Percentiles rank a stretch among this genome's conserved stretches.
These are phyloP conservation scores for Virgularia gustaviana DNA, from an alignment of 92 coral and sea anemone species.

Conservation along the genomic window DNA sequence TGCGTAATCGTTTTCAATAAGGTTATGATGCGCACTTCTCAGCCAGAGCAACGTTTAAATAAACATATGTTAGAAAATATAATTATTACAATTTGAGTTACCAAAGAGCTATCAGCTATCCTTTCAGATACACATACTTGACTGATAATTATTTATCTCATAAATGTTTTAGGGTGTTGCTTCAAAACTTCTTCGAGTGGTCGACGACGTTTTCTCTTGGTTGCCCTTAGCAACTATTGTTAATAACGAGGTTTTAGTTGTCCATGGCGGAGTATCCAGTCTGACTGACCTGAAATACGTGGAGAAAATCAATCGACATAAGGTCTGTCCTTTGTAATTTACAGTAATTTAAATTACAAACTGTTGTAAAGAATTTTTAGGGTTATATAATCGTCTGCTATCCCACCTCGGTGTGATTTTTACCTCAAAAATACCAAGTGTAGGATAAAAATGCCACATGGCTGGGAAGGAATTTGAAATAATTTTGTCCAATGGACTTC, in stretches of 20 bases:
- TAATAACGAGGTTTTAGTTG: slow-evolving; percentile 75
- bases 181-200: slow-evolving; percentile 65
- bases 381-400: not conserved
- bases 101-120: too few relatives aligned
- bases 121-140: too few relatives aligned
- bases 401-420: not conserved
- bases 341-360: not conserved
- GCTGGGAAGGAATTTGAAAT: too few relatives aligned
- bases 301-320: slow-evolving; percentile 81
- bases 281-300: slow-evolving; percentile 75
- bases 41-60: too few relatives aligned
- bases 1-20: too few relatives aligned
- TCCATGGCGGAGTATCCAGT: slow-evolving; percentile 91
- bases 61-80: not conserved
- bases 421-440: not conserved
- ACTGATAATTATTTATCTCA: too few relatives aligned
- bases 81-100: not conserved
- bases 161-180: slow-evolving; percentile 63
- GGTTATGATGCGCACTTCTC: too few relatives aligned
- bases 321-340: slow-evolving; percentile 49
- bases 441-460: too few relatives aligned
- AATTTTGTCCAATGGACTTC: too few relatives aligned
- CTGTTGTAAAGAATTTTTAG: not conserved
- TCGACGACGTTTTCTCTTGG: slow-evolving; percentile 95
- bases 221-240: slow-evolving; percentile 92